phyloP scores from a whole-genome alignment of 2,888 invertebrate genomes.

The Seira sanloemensis region DNA sequence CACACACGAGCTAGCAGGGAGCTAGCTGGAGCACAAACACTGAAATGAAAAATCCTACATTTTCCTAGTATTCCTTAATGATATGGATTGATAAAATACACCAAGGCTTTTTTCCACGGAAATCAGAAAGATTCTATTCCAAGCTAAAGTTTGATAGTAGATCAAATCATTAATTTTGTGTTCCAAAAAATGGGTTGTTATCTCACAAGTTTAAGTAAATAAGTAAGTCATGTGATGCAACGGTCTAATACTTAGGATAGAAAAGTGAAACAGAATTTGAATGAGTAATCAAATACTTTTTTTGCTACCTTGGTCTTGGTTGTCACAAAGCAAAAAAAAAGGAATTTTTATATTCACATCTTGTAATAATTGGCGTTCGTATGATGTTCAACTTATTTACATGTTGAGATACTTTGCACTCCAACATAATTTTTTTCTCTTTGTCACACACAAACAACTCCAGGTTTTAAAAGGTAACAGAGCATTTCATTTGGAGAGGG shows the following conservation, averaged over 20 bases:
- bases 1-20: conserved; percentile 8
- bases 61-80: conserved; percentile 8
- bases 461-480: conserved; percentile 55
- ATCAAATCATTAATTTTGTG: conserved; percentile 47
- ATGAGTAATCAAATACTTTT: neutral
- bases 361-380: conserved; percentile 40
- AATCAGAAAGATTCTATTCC: neutral
- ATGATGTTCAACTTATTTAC: neutral
- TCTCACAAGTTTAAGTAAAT: conserved; percentile 12
- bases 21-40: conserved; percentile 41
- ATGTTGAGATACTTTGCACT: neutral
- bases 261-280: neutral
- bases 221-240: conserved; percentile 50
- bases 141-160: conserved; percentile 22
- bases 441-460: neutral
- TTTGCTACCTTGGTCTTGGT: too few relatives aligned
- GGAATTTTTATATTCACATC: neutral
- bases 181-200: conserved; percentile 20
- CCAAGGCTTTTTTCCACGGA: neutral
- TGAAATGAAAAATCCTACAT: conserved; percentile 36
- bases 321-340: neutral
- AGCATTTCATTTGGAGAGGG: conserved; percentile 58
- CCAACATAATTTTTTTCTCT: neutral
- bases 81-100: conserved; percentile 16
- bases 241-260: conserved; percentile 26